Evolutionary conservation across 2,888 invertebrate genomes (phyloP).

Genomic region (Isoperla grammatica): DNA sequence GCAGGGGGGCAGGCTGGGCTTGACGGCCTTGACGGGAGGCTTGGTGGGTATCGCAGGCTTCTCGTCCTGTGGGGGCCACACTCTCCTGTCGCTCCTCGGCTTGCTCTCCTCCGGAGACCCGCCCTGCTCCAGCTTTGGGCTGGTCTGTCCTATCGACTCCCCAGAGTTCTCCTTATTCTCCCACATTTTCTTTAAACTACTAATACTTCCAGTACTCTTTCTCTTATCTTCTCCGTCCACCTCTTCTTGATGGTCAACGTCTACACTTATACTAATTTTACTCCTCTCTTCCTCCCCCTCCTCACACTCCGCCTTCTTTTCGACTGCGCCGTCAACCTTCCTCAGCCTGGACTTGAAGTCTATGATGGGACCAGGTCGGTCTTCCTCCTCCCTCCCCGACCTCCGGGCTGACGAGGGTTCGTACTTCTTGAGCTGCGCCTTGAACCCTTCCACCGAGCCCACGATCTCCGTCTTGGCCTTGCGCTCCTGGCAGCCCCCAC

Average conservation of each 20-base stretch:
- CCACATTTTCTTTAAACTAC: conserved; percentile 88
- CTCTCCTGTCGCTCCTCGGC: conserved; percentile 42
- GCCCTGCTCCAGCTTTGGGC: conserved; percentile 54
- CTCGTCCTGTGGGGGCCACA: conserved; percentile 51
- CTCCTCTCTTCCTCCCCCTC: conserved; percentile 40
- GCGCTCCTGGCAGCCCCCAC: conserved; percentile 23
- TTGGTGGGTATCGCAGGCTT: conserved; percentile 68
- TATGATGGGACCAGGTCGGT: conserved; percentile 55
- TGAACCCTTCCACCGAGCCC: conserved; percentile 38
- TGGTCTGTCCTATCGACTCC: conserved; percentile 40
- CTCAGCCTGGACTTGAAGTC: conserved; percentile 79
- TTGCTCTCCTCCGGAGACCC: conserved; percentile 22
- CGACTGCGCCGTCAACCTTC: conserved; percentile 61
- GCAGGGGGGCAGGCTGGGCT: conserved; percentile 47
- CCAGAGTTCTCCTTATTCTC: conserved; percentile 64
- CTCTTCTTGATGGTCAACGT: conserved; percentile 38
- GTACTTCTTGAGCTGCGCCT: conserved; percentile 35
- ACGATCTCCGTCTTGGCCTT: conserved; percentile 33
- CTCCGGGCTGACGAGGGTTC: conserved; percentile 26
- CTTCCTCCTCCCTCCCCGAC: conserved; percentile 7
- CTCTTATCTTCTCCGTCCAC: conserved; percentile 77
- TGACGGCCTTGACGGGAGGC: conserved; percentile 58
- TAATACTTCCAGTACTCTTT: conserved; percentile 87
- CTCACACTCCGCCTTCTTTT: conserved; percentile 40
- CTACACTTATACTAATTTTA: conserved; percentile 33